Conservation (phyloP, 2,797 vertebrate species). For the Garrulus glandarius region DNA sequence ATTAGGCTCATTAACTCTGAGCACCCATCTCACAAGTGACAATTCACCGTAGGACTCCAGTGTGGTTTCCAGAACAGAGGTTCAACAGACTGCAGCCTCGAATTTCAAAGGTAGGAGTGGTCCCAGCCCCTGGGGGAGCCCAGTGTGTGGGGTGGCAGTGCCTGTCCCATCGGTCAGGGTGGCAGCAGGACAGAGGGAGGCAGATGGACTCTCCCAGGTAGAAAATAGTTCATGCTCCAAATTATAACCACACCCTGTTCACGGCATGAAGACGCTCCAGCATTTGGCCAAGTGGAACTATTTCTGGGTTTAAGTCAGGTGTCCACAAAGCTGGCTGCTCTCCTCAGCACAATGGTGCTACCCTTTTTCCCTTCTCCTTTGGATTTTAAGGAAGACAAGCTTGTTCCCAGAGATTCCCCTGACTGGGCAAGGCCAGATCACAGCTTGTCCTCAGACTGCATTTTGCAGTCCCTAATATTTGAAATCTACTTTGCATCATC, state of each 20-base stretch:
- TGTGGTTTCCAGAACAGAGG: not conserved
- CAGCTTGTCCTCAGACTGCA: not conserved
- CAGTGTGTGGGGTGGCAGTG: fast-evolving
- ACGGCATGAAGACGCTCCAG: fast-evolving
- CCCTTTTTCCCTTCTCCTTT: not conserved
- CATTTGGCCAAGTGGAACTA: not conserved
- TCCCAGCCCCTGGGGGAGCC: not conserved
- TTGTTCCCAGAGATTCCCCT: not conserved
- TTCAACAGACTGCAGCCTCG: not conserved
- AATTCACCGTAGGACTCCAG: not conserved
- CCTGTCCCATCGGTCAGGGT: fast-evolving
- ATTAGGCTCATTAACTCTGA: not conserved
- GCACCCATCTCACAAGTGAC: not conserved
- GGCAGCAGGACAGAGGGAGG: not conserved
- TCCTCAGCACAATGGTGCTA: not conserved
- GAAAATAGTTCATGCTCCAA: not conserved
- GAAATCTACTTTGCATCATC: not conserved
- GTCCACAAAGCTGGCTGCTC: not conserved
- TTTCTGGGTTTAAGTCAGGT: not conserved
- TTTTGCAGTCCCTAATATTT: not conserved
- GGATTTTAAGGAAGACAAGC: not conserved
- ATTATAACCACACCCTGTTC: not conserved
- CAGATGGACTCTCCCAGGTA: fast-evolving
- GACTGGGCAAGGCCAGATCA: not conserved
- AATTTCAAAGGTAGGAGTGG: not conserved